phyloP scores from a whole-genome alignment of 2,888 invertebrate genomes.

The Electrophaes corylata region DNA sequence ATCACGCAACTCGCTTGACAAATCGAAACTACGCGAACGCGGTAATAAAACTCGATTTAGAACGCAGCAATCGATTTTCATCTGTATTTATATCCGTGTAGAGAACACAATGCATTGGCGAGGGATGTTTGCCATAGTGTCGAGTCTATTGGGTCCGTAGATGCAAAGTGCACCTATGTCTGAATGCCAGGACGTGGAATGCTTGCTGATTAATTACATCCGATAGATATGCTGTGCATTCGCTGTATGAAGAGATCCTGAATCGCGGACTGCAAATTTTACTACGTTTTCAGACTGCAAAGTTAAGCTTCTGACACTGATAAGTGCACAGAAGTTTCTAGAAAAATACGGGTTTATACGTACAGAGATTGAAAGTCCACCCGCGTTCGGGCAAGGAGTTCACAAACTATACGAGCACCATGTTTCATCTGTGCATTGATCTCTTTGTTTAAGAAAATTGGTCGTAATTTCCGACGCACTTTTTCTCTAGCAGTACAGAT shows the following conservation, averaged over 20 bases:
- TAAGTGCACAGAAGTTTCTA: background rate
- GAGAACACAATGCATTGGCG: slow-evolving; percentile 22
- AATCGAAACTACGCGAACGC: slow-evolving; percentile 50
- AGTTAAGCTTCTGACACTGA: slow-evolving; percentile 13
- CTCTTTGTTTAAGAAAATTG: too few relatives aligned
- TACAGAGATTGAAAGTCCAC: background rate
- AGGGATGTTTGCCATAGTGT: slow-evolving; percentile 24
- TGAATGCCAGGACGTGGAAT: slow-evolving; percentile 47
- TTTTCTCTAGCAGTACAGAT: too few relatives aligned
- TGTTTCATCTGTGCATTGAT: too few relatives aligned
- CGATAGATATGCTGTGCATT: slow-evolving; percentile 40
- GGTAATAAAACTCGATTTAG: slow-evolving; percentile 30
- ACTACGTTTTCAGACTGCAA: slow-evolving; percentile 19
- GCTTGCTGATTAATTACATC: slow-evolving; percentile 54
- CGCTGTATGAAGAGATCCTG: slow-evolving; percentile 25
- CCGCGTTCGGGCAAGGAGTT: background rate
- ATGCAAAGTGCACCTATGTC: slow-evolving; percentile 47
- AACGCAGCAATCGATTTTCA: background rate
- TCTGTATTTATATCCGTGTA: slow-evolving; percentile 9
- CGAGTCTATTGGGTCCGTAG: slow-evolving; percentile 38
- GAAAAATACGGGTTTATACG: slow-evolving; percentile 2
- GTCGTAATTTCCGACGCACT: too few relatives aligned
- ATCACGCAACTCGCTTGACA: slow-evolving; percentile 58
- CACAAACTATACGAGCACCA: background rate
- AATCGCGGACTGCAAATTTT: slow-evolving; percentile 23